phyloP scores from a whole-genome alignment of 1,140 invertebrate genomes.

The Micrasema minimum region DNA sequence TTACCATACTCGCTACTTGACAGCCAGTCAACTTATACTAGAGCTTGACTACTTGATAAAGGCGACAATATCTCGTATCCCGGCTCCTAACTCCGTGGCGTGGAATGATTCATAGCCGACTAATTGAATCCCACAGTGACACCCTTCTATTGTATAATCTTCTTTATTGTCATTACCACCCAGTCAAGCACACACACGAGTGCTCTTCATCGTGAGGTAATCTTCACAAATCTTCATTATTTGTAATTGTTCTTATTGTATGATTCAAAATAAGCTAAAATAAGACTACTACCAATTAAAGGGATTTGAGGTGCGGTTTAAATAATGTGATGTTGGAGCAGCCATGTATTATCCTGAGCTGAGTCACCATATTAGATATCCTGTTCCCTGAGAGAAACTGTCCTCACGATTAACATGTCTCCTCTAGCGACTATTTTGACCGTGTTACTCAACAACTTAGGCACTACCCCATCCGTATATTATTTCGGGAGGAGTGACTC shows the following conservation, averaged over 20 bases:
- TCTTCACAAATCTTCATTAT: no score
- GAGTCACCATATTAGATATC: no score
- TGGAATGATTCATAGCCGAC: slow-evolving; percentile 10
- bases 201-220: no score
- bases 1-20: slow-evolving; percentile 14
- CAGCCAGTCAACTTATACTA: slow-evolving; percentile 12
- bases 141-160: neutral
- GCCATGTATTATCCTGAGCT: no score
- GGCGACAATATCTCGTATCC: slow-evolving; percentile 22
- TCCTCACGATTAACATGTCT: no score
- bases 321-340: no score
- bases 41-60: slow-evolving; percentile 4
- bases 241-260: no score
- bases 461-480: neutral
- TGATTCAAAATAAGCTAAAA: no score
- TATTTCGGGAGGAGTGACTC: slow-evolving; percentile 23
- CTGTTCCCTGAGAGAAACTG: no score
- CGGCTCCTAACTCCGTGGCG: neutral
- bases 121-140: slow-evolving; percentile 26
- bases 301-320: no score
- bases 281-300: no score
- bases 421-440: slow-evolving; percentile 1
- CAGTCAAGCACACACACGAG: neutral
- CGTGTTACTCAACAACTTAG: slow-evolving; percentile 6
- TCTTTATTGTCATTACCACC: neutral